A percentile compares a stretch with the other conserved stretches of the same genome.
Evolutionary conservation across 2,797 vertebrate species (phyloP).

Genomic region (Anguilla marmorata): DNA sequence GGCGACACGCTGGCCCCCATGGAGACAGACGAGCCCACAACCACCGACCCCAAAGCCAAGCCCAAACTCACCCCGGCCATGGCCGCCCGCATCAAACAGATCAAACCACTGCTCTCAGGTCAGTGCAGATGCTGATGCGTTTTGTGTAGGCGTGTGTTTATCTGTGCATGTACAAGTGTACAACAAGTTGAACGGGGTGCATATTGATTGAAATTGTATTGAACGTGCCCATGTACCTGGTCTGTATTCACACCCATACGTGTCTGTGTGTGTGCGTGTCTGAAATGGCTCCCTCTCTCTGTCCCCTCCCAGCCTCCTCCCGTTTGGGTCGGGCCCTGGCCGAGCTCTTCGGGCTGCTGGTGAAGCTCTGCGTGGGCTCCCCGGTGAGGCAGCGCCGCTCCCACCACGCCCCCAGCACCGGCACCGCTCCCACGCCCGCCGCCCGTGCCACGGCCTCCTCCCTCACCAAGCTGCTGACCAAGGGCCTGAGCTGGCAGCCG

Average conservation of each 20-base stretch:
- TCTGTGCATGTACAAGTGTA: not conserved
- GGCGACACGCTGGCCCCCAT: constrained; percentile 90
- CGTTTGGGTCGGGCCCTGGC: constrained; percentile 89
- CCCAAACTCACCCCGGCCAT: constrained; percentile 95
- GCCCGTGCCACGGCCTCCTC: constrained; percentile 91
- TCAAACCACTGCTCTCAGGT: constrained; percentile 94
- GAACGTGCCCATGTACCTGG: not conserved
- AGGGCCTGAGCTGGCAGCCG: constrained; percentile 93
- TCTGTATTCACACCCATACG: not conserved
- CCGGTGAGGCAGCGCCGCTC: constrained; percentile 91
- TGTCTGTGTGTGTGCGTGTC: not conserved
- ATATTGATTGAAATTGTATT: not conserved
- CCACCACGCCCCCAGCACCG: constrained; percentile 91
- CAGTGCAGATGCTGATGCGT: constrained; percentile 35
- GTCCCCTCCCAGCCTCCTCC: constrained; percentile 81
- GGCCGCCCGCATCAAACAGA: constrained; percentile 98
- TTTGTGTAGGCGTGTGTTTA: not conserved
- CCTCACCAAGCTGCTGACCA: constrained; percentile 91
- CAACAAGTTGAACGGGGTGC: not conserved
- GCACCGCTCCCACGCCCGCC: constrained; percentile 89
- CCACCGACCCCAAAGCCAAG: constrained; percentile 86
- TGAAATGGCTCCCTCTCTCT: not conserved
- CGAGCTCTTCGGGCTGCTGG: constrained; percentile 90
- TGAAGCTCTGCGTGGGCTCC: constrained; percentile 94
- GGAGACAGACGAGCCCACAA: constrained; percentile 92